Evolutionary conservation across 2,888 invertebrate genomes (phyloP), one percentile per base, ranked within the genome.

Genomic region (Prosopocoilus inquinatus): DNA sequence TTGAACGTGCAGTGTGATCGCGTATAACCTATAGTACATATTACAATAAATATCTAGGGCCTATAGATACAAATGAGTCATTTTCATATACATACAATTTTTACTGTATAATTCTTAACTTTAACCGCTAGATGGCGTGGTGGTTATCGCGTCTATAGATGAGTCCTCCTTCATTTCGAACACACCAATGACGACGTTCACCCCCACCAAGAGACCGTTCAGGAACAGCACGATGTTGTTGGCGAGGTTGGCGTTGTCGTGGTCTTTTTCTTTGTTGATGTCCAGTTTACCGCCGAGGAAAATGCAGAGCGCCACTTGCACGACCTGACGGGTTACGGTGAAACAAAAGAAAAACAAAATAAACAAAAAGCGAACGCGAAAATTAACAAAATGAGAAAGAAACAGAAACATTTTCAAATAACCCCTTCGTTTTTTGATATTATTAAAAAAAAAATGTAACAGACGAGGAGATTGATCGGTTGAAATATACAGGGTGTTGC

Each of bases 201-300:
- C 73, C 9, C 81, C 79, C 57, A 85, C 83, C 58, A 85, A 80
- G 5, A 85, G 55, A 32, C 84, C 74, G 76, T 86, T 86, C 59
- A 85, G 75, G 16, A 79, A 73, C 47, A 87, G 74, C 61, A 82
- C 80, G 9, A 81, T 71, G 67, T 87, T 84, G 71, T 87, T 87
- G 58, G 84, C 76, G 49, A 80, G 71, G 63, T 84, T 82, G 0
- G 86, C 85, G 59, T 76, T 79, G n/a, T 78, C 76, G 47, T 82
- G 83, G 57, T 86, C 81, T 9, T 79, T 76, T 57, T 80, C 77
- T 58, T 82, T 81, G 74, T 87, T 87, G 64, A 87, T 83, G 74
- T 87, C 81, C 67, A 82, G 78, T 59, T 80, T 78, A 47, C 81
- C 78, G 64, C 85, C 83, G 59, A 87, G 79, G 44, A 86, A 70